Evolutionary conservation across 2,797 vertebrate genomes (phyloP), one percentile per base, ranked within the genome.

Genomic region (Mormyrops boulengeri): DNA sequence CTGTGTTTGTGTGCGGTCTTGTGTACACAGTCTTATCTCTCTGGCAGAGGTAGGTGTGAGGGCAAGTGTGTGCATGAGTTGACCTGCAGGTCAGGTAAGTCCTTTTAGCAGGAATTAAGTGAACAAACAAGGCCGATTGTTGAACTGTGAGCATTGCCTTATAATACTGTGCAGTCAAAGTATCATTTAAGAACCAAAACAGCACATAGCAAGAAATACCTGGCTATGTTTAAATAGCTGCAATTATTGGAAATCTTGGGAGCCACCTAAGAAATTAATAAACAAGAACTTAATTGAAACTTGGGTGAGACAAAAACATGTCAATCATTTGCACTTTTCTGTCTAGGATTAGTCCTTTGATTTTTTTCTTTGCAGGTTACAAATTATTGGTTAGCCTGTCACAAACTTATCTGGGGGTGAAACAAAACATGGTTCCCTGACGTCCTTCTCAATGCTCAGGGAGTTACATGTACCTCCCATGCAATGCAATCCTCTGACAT

Each of bases 21-120:
- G 91, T 89, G 91, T 90, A 89, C 47, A 85, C 89, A 89, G 44
- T 26, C 86, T 89, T 88, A 88, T 85, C 85, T 88, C 57, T 88
- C 73, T 49, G 89, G 84, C 90, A 97, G 96, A 96, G 95, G 94
- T 95, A 96, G 97, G 17, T 38, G 38, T 34, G 38, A 66, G 60
- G 49, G 47, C 47, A 49, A 60, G 49, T 73, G 87, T 85, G 60
- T 89, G 87, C 93, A 94, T 53, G 94, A 94, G 93, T 82, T 90
- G 92, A 50, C 93, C 87, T 84, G 92, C 38, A 66, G 19, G 34
- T 69, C 55, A 66, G 87, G 57, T 88, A 66, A 88, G 9, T 26
- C 62, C 90, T 93, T 88, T 92, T 89, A 8, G 92, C 91, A 90
- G 88, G 91, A 91, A 26, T 6, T 38, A 87, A 52, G 52, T 38